Evolutionary conservation across 2,888 invertebrate genomes (phyloP).

Genomic region (Dasypolia templi): DNA sequence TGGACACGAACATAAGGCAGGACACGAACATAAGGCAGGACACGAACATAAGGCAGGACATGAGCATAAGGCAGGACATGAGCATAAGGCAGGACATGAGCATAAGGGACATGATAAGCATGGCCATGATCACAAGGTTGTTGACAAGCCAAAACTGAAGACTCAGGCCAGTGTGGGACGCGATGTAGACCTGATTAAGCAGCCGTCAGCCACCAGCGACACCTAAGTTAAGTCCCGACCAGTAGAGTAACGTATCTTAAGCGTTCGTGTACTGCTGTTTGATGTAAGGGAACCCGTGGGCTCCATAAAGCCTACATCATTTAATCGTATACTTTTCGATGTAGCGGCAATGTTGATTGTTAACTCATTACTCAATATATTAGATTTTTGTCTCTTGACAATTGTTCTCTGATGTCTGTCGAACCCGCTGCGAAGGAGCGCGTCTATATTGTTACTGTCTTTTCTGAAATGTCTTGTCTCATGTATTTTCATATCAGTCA

Average conservation of each 20-base stretch:
- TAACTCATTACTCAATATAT: slow-evolving; percentile 47
- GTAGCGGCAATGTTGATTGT: slow-evolving; percentile 42
- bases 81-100: slow-evolving; percentile 46
- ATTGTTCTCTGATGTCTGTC: slow-evolving; percentile 34
- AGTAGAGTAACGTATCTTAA: slow-evolving; percentile 65
- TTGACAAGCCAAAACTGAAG: slow-evolving; percentile 79
- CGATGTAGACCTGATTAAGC: slow-evolving; percentile 91
- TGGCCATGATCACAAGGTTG: slow-evolving; percentile 49
- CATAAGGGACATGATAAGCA: slow-evolving; percentile 59
- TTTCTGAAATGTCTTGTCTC: slow-evolving; percentile 6
- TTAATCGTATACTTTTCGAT: slow-evolving; percentile 59
- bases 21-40: slow-evolving; percentile 69
- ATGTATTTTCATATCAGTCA: slow-evolving; percentile 37
- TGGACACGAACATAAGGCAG: slow-evolving; percentile 73
- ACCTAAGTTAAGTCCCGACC: slow-evolving; percentile 81
- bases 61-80: slow-evolving; percentile 51
- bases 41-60: slow-evolving; percentile 56
- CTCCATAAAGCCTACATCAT: slow-evolving; percentile 48
- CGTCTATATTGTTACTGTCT: slow-evolving; percentile 9
- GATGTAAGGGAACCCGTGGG: slow-evolving; percentile 47
- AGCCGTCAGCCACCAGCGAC: slow-evolving; percentile 86
- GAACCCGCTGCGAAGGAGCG: slow-evolving; percentile 3
- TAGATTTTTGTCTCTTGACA: slow-evolving; percentile 55
- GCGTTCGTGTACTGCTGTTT: slow-evolving; percentile 68
- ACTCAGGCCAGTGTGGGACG: slow-evolving; percentile 88